phyloP scores from a whole-genome alignment of 2,888 invertebrate genomes.

The Spicauda simplicius region DNA sequence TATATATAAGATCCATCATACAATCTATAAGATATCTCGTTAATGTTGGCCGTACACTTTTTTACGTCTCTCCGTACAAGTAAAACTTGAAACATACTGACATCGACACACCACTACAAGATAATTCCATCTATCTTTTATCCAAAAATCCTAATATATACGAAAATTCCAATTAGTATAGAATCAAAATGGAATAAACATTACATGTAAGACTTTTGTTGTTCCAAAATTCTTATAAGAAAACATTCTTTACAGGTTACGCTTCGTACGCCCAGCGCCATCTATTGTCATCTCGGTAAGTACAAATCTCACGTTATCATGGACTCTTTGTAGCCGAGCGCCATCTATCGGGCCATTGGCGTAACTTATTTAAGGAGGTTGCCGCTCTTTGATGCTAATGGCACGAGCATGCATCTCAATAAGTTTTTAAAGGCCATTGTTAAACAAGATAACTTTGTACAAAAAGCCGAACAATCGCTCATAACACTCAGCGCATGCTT shows the following conservation, averaged over 20 bases:
- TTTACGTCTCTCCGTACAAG: no score
- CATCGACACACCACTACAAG: no score
- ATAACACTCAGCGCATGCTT: slow-evolving; percentile 7
- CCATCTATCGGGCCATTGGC: slow-evolving; percentile 35
- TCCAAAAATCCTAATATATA: no score
- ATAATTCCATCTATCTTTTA: no score
- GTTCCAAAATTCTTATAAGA: slow-evolving; percentile 39
- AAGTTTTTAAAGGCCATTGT: slow-evolving; percentile 24
- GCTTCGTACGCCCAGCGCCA: slow-evolving; percentile 51
- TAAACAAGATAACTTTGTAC: slow-evolving; percentile 12
- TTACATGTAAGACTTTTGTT: neutral
- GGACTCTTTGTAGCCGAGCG: slow-evolving; percentile 24
- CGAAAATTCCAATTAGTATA: no score
- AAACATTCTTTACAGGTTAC: slow-evolving; percentile 33
- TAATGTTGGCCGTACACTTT: no score
- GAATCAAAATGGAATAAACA: no score
- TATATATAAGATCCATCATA: no score
- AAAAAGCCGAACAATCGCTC: slow-evolving; percentile 23
- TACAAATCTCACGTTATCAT: slow-evolving; percentile 10
- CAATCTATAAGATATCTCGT: no score
- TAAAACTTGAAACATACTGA: no score
- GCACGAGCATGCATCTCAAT: slow-evolving; percentile 5
- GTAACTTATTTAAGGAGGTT: neutral
- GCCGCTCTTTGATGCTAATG: slow-evolving; percentile 4
- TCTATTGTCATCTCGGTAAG: slow-evolving; percentile 48